Conservation (phyloP, 2,113 vertebrate genomes). For the Archocentrus centrarchus region DNA sequence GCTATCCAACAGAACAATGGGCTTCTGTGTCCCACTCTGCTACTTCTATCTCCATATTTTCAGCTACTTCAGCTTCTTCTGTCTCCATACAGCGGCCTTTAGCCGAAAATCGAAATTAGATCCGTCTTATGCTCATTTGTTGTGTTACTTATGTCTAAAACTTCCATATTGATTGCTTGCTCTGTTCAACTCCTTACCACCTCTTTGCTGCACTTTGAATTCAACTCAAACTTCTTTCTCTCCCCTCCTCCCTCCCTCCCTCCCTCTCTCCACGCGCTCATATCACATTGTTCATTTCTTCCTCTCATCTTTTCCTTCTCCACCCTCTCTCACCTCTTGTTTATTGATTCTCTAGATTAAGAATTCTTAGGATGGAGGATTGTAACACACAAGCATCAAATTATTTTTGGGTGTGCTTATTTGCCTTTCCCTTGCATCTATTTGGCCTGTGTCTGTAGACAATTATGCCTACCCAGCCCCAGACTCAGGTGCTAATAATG, state of each 20-base stretch:
- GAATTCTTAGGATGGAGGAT: slow-evolving; percentile 97
- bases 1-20: slow-evolving; percentile 89
- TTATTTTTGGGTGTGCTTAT: slow-evolving; percentile 99
- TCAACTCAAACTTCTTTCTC: slow-evolving; percentile 25
- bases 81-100: neutral
- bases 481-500: slow-evolving; percentile 99
- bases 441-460: slow-evolving; percentile 99
- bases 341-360: slow-evolving; percentile 99
- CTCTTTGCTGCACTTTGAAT: slow-evolving; percentile 43
- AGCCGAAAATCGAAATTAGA: slow-evolving; percentile 19
- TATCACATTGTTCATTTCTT: slow-evolving; percentile 73
- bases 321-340: slow-evolving; percentile 85
- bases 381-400: slow-evolving; percentile 99
- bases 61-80: slow-evolving; percentile 57
- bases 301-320: slow-evolving; percentile 42
- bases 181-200: neutral
- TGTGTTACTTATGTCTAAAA: slow-evolving; percentile 5
- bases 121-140: slow-evolving; percentile 20
- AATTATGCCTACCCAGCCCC: slow-evolving; percentile 98
- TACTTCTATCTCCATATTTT: slow-evolving; percentile 59
- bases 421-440: slow-evolving; percentile 99
- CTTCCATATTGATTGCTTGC: slow-evolving; percentile 34
- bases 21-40: slow-evolving; percentile 87
- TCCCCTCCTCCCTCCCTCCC: neutral
- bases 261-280: slow-evolving; percentile 36